Base-by-base conservation (phyloP, 1,140 invertebrate genomes). In the Pinna nobilis region DNA sequence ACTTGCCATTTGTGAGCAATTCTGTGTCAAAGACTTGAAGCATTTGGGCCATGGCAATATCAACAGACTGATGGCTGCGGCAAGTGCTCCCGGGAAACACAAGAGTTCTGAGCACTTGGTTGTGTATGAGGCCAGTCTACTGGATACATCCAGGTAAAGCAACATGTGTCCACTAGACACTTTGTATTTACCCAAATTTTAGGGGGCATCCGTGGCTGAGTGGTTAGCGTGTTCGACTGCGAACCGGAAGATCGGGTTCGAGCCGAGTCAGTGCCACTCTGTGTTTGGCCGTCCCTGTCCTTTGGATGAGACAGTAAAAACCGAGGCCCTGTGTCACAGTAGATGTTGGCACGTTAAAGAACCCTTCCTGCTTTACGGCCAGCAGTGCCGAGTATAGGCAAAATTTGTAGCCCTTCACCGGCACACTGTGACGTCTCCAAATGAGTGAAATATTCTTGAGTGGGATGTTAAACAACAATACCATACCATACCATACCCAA, bases 31-130 rank as follows among this genome's bases (percentile, higher is more conserved):
- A 35, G 82, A 86, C 30, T 70, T 83, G 6, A 79, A 78, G 53
- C 65, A 76, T n/a, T 73, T 87, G 23, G 86, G 86, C 1, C 77
- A 84, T 64, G 87, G 87, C 5, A 84, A 84, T 32, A 75, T 82
- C 2, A 32, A 60, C 4, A 70, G 78, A 6, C 68, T 86, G 30
- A 50, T 80, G 15, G 61, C 65, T 25, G 73, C 70, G 7, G 69
- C 79, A 9, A 76, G 80, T 3, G 80, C 79, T 66, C 74, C 76
- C 7, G 79, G 77, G 20, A 78, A 81, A 74, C 83, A 84, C 47
- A 49, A 77, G 23, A 55, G 59, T 11, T 71, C 70, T 20, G 84
- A 82, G n/a, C 76, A 78, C 47, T 74, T 61, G 41, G 79, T 86
- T 1, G 23, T 82, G 3, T 88, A 82, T 75, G 86, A 86, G 61